Evolutionary conservation across 2,113 vertebrate genomes (phyloP).

Genomic region (Sander lucioperca): DNA sequence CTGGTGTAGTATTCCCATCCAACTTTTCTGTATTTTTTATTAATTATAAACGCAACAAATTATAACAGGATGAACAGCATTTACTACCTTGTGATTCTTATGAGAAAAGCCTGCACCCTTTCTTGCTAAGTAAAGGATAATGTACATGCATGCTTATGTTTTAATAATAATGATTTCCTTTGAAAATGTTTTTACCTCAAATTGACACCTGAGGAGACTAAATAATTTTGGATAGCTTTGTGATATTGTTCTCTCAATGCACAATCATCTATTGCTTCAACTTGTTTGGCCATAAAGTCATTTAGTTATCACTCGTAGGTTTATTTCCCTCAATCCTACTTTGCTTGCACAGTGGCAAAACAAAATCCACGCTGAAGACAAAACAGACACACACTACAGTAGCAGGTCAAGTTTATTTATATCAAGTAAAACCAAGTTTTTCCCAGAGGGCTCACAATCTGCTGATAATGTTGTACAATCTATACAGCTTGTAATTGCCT

Average conservation of each 20-base stretch:
- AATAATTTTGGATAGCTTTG: slow-evolving; percentile 1
- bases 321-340: neutral
- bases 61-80: too few relatives aligned
- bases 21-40: neutral
- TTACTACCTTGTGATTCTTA: neutral
- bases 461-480: neutral
- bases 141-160: slow-evolving; percentile 17
- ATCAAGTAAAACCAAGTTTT: neutral
- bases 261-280: slow-evolving; percentile 16
- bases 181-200: slow-evolving; percentile 10
- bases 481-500: neutral
- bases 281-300: slow-evolving; percentile 27
- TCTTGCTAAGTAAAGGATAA: neutral
- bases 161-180: slow-evolving; percentile 25
- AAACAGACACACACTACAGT: neutral
- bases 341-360: neutral
- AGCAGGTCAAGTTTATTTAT: neutral
- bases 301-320: neutral
- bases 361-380: neutral
- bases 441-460: neutral
- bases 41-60: too few relatives aligned
- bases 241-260: slow-evolving; percentile 7
- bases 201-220: neutral
- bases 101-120: neutral
- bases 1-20: neutral